Evolutionary conservation across 2,113 vertebrate genomes (phyloP), one percentile per base, ranked within the genome.

Genomic region (Orientallactaga bullata): DNA sequence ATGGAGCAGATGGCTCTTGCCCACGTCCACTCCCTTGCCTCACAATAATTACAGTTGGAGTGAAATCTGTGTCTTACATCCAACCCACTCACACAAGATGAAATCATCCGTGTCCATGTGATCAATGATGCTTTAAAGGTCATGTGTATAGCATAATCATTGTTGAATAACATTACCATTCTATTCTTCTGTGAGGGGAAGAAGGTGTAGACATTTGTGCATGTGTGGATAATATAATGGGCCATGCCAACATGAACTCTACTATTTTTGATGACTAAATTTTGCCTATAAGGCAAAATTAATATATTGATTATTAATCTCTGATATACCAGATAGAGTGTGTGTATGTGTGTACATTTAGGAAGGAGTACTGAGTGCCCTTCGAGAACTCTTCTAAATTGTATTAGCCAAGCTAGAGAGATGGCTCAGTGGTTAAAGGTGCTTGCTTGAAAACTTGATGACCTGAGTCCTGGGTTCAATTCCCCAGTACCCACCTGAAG

Each of bases 41-140:
- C 77, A 85, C 10, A 93, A 73, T 74, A 91, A 61, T 66, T 37
- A 58, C 80, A 18, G 55, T 60, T 88, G 90, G 92, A 95, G 94
- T 95, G 92, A 95, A 91, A 90, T 71, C 37, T 42, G 8, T 86
- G 61, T 74, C 81, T 95, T 91, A 51, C 69, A 80, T 51, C 7
- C 66, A 95, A 61, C 61, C 65, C 15, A 78, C 69, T 55, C 58
- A 83, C 11, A 74, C 39, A 95, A 91, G 82, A 77, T 95, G 18
- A 94, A 96, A n/a, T 88, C 60, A 79, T 71, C 85, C 35, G 32
- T 95, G 51, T 51, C 92, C n/a, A 35, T 61, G 51, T 89, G 80
- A 96, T 72, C 82, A 85, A 72, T 88, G 51, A 92, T 58, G 51
- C 88, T 92, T 89, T 90, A 69, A 89, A 95, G 65, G 37, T 39